Percentiles rank a stretch among this genome's conserved stretches.
phyloP scores from a whole-genome alignment of 2,113 vertebrate species.

The Plestiodon gilberti region DNA sequence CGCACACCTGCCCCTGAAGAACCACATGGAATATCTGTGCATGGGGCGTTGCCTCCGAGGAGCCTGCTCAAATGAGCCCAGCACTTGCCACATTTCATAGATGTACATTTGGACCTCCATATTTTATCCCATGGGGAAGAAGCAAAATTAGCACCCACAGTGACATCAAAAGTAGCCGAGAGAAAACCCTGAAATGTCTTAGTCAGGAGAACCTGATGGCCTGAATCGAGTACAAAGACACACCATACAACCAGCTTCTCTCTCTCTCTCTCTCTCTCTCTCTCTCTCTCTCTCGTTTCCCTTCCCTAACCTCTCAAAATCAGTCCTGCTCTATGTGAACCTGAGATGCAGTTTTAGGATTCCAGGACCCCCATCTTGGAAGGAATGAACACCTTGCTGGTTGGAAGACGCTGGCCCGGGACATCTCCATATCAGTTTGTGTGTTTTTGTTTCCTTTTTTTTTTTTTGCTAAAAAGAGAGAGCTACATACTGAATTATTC shows the following conservation, averaged over 20 bases:
- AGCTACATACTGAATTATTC: neutral
- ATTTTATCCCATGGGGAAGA: neutral
- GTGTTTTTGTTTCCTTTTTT: neutral
- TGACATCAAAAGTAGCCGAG: neutral
- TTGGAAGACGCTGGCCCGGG: slow-evolving; percentile 20
- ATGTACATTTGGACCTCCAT: neutral
- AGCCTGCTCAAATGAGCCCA: neutral
- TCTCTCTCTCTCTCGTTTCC: too few relatives aligned
- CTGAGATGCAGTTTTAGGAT: slow-evolving; percentile 8
- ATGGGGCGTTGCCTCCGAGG: neutral
- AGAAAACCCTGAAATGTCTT: neutral
- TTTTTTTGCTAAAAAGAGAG: slow-evolving; percentile 18
- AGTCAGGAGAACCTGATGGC: neutral
- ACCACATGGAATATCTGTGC: too few relatives aligned
- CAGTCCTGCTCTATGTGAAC: neutral
- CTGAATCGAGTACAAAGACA: neutral
- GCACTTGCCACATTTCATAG: neutral
- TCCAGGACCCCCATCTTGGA: neutral
- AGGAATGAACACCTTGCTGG: neutral
- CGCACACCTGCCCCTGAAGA: neutral
- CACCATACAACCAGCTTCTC: neutral
- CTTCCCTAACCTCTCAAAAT: neutral
- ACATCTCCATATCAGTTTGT: neutral
- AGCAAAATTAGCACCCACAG: neutral
- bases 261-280: too few relatives aligned